Evolutionary conservation across 1,140 invertebrate genomes (phyloP).

Genomic region (Rhagoletis zephyria): DNA sequence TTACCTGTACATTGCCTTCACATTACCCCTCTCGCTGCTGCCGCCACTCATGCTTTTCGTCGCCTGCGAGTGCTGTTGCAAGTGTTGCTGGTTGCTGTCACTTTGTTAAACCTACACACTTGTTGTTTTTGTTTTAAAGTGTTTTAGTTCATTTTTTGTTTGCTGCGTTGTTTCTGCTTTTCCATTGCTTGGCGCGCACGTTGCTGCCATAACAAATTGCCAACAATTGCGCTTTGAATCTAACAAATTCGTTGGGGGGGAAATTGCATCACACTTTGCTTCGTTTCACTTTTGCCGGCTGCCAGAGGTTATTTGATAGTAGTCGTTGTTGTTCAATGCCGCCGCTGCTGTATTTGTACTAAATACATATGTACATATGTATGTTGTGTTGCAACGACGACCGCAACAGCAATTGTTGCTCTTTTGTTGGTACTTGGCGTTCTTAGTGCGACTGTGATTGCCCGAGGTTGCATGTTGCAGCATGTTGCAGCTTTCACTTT

Average conservation of each 20-base stretch:
- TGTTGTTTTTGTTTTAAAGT: neutral
- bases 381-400: neutral
- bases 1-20: neutral
- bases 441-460: constrained; percentile 45
- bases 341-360: neutral
- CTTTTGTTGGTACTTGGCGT: neutral
- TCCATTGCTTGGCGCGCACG: neutral
- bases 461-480: constrained; percentile 35
- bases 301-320: neutral
- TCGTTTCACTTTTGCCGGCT: constrained; percentile 23
- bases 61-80: constrained; percentile 7
- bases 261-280: constrained; percentile 16
- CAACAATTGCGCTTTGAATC: constrained; percentile 37
- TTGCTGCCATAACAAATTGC: constrained; percentile 50
- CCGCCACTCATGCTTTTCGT: neutral
- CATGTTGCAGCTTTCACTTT: constrained; percentile 26
- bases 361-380: no score
- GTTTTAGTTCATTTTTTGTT: neutral
- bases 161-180: neutral
- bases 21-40: neutral
- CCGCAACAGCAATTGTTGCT: constrained; percentile 2
- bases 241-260: constrained; percentile 3
- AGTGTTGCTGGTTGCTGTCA: constrained; percentile 12
- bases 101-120: neutral
- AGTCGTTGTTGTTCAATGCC: neutral